Conservation (phyloP, 2,888 invertebrate species). For the Chirona hameri region DNA sequence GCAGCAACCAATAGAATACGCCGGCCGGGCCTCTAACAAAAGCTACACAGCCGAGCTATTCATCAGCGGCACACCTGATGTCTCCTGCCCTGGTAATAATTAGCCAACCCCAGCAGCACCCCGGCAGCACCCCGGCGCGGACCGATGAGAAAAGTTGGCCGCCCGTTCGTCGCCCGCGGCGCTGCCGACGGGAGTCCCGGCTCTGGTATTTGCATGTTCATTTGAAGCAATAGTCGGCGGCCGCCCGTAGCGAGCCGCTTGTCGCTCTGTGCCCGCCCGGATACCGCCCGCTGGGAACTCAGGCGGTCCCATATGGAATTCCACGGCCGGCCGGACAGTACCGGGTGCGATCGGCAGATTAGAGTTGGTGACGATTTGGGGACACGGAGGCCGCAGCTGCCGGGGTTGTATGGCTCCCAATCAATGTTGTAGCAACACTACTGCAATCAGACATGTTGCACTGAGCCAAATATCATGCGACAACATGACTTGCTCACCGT, state of each 20-base stretch:
- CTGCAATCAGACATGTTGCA: no score
- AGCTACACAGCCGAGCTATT: background rate
- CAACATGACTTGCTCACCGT: no score
- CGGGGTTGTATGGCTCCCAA: no score
- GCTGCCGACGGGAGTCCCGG: background rate
- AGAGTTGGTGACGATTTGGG: no score
- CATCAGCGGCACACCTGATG: background rate
- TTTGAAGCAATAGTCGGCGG: background rate
- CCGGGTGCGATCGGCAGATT: no score
- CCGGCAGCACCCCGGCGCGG: background rate
- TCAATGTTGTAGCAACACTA: no score
- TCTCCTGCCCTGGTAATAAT: background rate
- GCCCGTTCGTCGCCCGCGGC: background rate
- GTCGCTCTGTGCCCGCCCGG: background rate
- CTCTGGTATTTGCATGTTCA: conserved; percentile 10
- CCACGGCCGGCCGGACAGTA: no score
- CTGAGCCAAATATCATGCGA: no score
- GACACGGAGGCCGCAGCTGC: no score
- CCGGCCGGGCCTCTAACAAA: background rate
- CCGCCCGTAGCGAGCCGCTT: background rate
- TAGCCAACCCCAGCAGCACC: background rate
- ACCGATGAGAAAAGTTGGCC: background rate
- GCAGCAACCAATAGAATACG: background rate
- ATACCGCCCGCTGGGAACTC: background rate
- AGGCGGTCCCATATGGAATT: background rate